These are phyloP conservation scores for Carcharodon carcharias DNA, from an alignment of 2,797 vertebrate genomes.

Conservation along the genomic window DNA sequence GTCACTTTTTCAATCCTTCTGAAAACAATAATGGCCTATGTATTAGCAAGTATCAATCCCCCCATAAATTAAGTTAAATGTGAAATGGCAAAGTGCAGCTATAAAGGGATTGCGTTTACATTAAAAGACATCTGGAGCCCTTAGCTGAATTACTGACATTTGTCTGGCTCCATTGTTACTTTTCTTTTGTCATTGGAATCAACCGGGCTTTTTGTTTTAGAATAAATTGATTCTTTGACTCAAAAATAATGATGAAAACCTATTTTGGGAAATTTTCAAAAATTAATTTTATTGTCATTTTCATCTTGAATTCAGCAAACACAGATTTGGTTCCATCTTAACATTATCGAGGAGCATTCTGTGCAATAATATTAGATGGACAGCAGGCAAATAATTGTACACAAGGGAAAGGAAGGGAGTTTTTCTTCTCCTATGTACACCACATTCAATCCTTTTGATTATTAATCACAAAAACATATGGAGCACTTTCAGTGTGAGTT, in stretches of 20 bases:
- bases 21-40: neutral
- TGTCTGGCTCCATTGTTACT: neutral
- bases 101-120: neutral
- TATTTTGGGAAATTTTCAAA: neutral
- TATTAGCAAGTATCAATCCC: neutral
- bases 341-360: neutral
- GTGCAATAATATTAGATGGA: neutral
- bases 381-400: too few relatives aligned
- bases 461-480: neutral
- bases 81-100: neutral
- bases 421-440: neutral
- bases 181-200: neutral
- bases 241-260: neutral
- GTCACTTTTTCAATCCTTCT: neutral
- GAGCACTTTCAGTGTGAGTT: neutral
- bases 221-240: neutral
- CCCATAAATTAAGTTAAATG: neutral
- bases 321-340: neutral
- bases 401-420: too few relatives aligned
- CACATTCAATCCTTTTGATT: neutral
- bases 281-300: neutral
- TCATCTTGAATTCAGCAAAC: neutral
- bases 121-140: neutral
- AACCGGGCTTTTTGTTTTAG: neutral
- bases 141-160: neutral